These are phyloP conservation scores for Trichosurus vulpecula DNA, from an alignment of 2,797 vertebrate species.

Conservation along the genomic window DNA sequence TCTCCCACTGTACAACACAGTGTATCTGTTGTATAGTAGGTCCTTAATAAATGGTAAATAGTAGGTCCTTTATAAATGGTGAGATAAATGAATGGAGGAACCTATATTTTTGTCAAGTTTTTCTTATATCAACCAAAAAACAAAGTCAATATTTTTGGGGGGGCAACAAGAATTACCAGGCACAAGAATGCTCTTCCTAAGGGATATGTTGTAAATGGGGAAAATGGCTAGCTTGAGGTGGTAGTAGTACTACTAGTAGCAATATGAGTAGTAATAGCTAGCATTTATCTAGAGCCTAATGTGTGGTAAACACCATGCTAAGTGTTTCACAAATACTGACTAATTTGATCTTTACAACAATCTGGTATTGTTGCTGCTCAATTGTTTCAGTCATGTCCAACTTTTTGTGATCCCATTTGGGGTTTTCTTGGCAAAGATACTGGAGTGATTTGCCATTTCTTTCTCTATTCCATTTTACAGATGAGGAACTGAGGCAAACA, in stretches of 20 bases:
- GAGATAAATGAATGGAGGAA: background rate
- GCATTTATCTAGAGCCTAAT: background rate
- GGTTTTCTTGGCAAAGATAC: background rate
- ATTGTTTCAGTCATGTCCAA: background rate
- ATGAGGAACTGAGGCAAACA: background rate
- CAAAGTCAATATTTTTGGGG: background rate
- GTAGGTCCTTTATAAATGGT: background rate
- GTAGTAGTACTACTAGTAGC: background rate
- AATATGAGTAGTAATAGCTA: background rate
- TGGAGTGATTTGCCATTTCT: background rate
- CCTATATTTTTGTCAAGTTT: background rate
- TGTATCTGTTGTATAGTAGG: background rate
- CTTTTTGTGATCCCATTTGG: background rate
- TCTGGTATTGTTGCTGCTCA: background rate
- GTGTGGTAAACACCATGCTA: background rate
- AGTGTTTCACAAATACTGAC: background rate
- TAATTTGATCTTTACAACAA: background rate
- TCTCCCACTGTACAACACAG: background rate
- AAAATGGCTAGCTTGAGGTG: background rate
- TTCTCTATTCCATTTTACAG: background rate
- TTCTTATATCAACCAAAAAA: constrained; percentile 35
- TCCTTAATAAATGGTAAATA: background rate
- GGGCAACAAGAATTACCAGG: background rate
- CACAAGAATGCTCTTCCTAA: background rate
- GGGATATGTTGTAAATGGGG: background rate